phyloP scores from a whole-genome alignment of 1,140 invertebrate genomes.

The Calosoma granatense region DNA sequence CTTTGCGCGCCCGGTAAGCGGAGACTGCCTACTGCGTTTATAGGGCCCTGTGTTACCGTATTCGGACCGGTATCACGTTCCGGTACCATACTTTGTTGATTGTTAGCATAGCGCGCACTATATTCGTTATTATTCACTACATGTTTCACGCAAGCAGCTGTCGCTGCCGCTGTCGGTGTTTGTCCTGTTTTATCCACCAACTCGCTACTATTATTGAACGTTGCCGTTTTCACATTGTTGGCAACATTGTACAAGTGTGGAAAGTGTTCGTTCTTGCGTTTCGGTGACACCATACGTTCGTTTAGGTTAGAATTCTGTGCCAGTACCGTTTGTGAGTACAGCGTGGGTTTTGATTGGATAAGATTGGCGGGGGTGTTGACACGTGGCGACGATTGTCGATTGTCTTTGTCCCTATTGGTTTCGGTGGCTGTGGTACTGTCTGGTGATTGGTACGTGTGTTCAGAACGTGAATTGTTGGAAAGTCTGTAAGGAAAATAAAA shows the following conservation, averaged over 20 bases:
- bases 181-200: constrained; percentile 32
- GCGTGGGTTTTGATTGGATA: constrained; percentile 17
- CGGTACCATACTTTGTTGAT: constrained; percentile 41
- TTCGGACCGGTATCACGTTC: constrained; percentile 45
- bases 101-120: constrained; percentile 28
- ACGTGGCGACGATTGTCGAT: constrained; percentile 16
- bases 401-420: constrained; percentile 15
- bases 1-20: constrained; percentile 16
- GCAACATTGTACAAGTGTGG: constrained; percentile 30
- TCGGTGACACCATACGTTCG: constrained; percentile 30
- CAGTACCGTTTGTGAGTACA: constrained; percentile 12
- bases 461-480: constrained; percentile 33
- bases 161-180: no score
- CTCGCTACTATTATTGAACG: constrained; percentile 36
- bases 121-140: constrained; percentile 23
- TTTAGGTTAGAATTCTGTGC: constrained; percentile 16
- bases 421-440: constrained; percentile 27
- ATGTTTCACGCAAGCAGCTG: no score
- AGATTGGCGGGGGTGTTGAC: constrained; percentile 32
- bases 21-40: constrained; percentile 29
- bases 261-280: constrained; percentile 31
- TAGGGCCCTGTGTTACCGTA: constrained; percentile 32
- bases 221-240: constrained; percentile 34
- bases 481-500: constrained; percentile 29
- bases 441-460: constrained; percentile 28